Evolutionary conservation across 1,140 invertebrate genomes (phyloP), one percentile per base, ranked within the genome.

Genomic region (Papilio dardanus): DNA sequence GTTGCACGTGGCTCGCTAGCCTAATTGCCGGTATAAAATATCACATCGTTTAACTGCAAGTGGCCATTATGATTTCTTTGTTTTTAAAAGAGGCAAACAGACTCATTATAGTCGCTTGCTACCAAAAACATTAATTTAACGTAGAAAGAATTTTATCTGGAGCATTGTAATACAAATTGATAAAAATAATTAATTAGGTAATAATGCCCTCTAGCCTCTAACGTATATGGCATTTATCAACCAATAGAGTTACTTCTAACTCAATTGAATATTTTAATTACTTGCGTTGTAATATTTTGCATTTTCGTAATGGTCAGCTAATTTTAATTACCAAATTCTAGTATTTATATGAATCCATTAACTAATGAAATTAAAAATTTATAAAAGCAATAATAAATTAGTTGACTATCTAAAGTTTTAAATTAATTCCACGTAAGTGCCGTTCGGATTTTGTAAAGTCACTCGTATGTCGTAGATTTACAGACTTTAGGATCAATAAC

Each of bases 1-100:
- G 54, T 62, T 62, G 54, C 54, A 62, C 21, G 54, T 24, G 54
- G 54, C 54, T 28, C 54, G 21, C 54, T 62, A 28, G 54, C 54
- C 28, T 62, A 12, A 62, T 28, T 28, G 24, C 24, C 10, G 12
- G 24, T 62, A 12, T 62, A 62, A 62, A 30, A 28, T 62, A 62
- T 28, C 54, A 28, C 54, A 62, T 62, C 54, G 21, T 62, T 62
- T 62, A 62, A 28, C 54, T 62, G 21, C 54, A 62, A 62, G 24
- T 62, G 24, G 54, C 54, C 12, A 62, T 62, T 62, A 62, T 62
- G 54, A 62, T 62, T 62, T 62, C 54, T 54, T 54, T 62, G 54
- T 62, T 62, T 62, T 28, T 16, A 30, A 62, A 62, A 2, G 21
- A 62, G 19, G 7, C 10, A 62, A 62, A 28, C 10, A 62, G 24